Evolutionary conservation across 2,113 vertebrate genomes (phyloP).

Genomic region (Isichthys henryi): DNA sequence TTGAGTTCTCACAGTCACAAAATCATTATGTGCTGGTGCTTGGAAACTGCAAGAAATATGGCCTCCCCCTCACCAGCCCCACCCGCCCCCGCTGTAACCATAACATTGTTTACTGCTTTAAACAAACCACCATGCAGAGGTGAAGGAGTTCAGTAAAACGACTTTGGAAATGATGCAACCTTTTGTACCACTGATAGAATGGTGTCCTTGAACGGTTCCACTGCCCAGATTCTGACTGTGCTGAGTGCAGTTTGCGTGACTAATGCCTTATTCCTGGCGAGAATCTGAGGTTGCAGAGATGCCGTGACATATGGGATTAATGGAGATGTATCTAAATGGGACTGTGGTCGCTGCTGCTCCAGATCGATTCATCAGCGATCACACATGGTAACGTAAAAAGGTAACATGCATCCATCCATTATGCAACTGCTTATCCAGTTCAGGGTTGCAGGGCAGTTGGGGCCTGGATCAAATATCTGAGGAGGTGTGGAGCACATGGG

Average conservation of each 20-base stretch:
- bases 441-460: not conserved
- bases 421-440: not conserved
- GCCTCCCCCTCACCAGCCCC: not conserved
- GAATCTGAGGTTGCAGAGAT: not conserved
- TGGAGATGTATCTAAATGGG: not conserved
- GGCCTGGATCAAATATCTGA: not conserved
- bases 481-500: not conserved
- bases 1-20: not conserved
- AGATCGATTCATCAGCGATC: not conserved
- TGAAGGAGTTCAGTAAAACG: conserved; percentile 39
- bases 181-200: conserved; percentile 19
- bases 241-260: conserved; percentile 3
- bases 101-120: conserved; percentile 53
- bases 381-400: not conserved
- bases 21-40: not conserved
- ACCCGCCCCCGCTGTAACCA: conserved; percentile 39
- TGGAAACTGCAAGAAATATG: not conserved
- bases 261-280: conserved; percentile 32
- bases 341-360: not conserved
- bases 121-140: conserved; percentile 48
- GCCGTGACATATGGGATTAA: not conserved
- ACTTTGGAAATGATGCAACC: conserved; percentile 22
- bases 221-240: conserved; percentile 31
- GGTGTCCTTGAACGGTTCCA: conserved; percentile 47
- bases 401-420: not conserved